These are phyloP conservation scores for Sebastes baramenuke DNA, from an alignment of 2,797 vertebrate genomes.

Conservation along the genomic window DNA sequence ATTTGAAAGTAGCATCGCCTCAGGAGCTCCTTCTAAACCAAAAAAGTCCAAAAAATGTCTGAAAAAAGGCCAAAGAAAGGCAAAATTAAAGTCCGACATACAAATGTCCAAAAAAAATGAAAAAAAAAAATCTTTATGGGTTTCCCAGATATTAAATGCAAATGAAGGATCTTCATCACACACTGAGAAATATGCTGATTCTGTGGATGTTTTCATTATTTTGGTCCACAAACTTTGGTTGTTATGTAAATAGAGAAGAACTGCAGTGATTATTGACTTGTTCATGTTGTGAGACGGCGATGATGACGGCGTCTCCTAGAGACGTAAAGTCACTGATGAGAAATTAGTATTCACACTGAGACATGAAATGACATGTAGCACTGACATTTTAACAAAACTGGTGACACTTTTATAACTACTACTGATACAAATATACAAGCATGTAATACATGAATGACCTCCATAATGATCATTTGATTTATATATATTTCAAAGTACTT, in stretches of 20 bases:
- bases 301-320: no score
- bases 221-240: not conserved
- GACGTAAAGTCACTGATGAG: not conserved
- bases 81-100: no score
- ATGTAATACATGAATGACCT: not conserved
- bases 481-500: not conserved
- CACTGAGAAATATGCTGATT: not conserved
- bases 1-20: no score
- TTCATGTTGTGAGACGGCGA: no score
- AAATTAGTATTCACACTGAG: not conserved
- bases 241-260: not conserved
- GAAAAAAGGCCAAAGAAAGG: no score
- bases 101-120: no score
- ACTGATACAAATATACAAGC: not conserved
- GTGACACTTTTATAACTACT: not conserved
- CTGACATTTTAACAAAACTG: not conserved
- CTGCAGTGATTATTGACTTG: not conserved
- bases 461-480: not conserved
- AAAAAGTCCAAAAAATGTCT: no score
- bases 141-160: no score
- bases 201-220: not conserved
- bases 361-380: not conserved
- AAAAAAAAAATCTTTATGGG: no score
- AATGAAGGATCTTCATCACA: no score
- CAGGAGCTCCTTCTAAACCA: no score